Base-by-base conservation (phyloP, 2,888 invertebrate species). In the Cremastinae sp. region DNA sequence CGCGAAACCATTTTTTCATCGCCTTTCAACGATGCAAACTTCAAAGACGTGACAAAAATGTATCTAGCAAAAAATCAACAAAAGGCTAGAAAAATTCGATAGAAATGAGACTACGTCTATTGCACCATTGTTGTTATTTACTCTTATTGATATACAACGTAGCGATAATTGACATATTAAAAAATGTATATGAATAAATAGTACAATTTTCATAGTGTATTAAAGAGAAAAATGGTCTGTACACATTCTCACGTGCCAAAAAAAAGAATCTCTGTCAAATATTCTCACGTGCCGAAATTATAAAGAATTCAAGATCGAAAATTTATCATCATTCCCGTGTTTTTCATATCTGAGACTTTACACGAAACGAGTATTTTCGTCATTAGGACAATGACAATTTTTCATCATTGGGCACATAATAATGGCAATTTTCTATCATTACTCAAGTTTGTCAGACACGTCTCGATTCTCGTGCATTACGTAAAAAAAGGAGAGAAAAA, bases 181-280 rank as follows among this genome's bases (percentile, higher is more conserved):
- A 5, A 28, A 28, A 2, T 2, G 5, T 45, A 59, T 16, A 7
- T 12, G 12, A 18, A 28, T 49, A 66, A 43, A 49, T 74, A 70
- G 72, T 59, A 56, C 49, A 73, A 65, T 51, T 56, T 75, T 66
- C 75, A 65, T 79, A 78, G 74, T 62, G 69, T 77, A 65, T 14
- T 9, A 82, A 79, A 85, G 89, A 87, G 88, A 89, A 88, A 86
- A 88, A 89, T 89, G 88, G 88, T 88, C 88, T 89, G 88, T 84
- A 88, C 87, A 84, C 88, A 88, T 89, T 88, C 75, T 80, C 82
- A 84, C 78, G 85, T 87, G 87, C 85, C 85, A 88, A 88, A 85
- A 83, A 73, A n/a, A n/a, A n/a, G n/a, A n/a, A n/a, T n/a, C n/a
- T n/a, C n/a, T n/a, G n/a, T n/a, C n/a, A n/a, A n/a, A n/a, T n/a